A percentile compares a stretch with the other conserved stretches of the same genome.
These are phyloP conservation scores for Menidia menidia DNA, from an alignment of 2,797 vertebrate genomes.

Conservation along the genomic window DNA sequence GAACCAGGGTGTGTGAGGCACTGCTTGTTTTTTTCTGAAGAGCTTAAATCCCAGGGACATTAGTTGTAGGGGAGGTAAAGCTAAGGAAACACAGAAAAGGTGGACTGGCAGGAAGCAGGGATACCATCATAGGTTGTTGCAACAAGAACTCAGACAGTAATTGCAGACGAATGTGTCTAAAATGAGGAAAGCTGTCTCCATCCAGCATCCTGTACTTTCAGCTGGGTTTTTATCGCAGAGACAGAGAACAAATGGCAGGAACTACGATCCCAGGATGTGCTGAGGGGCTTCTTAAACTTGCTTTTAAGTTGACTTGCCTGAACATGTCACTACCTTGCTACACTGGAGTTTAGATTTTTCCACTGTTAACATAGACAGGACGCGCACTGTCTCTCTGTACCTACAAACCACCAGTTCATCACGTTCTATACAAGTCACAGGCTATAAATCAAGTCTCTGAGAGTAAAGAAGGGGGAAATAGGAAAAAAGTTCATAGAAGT, in stretches of 20 bases:
- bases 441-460: conserved; percentile 74
- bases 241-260: conserved; percentile 78
- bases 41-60: conserved; percentile 46
- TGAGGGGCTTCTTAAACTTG: conserved; percentile 74
- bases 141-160: conserved; percentile 56
- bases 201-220: conserved; percentile 77
- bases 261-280: conserved; percentile 65
- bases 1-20: conserved; percentile 28
- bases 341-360: conserved; percentile 63
- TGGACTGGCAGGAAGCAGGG: conserved; percentile 41
- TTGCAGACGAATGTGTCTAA: conserved; percentile 66
- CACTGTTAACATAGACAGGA: conserved; percentile 58
- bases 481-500: conserved; percentile 61
- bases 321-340: conserved; percentile 58
- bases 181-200: conserved; percentile 53
- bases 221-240: conserved; percentile 55
- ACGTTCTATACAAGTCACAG: conserved; percentile 73
- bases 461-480: conserved; percentile 40
- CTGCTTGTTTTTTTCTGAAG: conserved; percentile 26
- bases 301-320: conserved; percentile 74
- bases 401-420: conserved; percentile 60
- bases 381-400: conserved; percentile 33
- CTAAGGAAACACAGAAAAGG: conserved; percentile 8
- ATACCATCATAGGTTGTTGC: conserved; percentile 29
- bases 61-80: conserved; percentile 26